These are phyloP conservation scores for Tinea semifulvella DNA, from an alignment of 2,888 invertebrate species.

Conservation along the genomic window DNA sequence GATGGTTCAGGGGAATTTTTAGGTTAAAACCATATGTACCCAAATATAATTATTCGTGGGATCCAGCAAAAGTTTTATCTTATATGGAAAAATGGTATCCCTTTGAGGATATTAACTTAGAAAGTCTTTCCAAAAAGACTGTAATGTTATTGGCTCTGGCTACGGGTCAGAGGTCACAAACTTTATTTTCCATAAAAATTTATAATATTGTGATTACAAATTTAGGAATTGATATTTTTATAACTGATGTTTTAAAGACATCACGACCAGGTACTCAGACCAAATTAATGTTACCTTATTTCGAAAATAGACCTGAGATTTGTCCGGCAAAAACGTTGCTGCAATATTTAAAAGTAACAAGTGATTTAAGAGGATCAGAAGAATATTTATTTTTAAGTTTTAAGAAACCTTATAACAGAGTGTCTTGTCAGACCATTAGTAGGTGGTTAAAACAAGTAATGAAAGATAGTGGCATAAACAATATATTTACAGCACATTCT, in stretches of 20 bases:
- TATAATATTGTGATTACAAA: not conserved
- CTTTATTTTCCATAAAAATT: constrained; percentile 12
- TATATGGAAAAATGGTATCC: constrained; percentile 3
- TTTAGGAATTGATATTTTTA: not conserved
- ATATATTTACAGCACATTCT: no score
- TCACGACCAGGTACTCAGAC: not conserved
- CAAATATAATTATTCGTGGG: not conserved
- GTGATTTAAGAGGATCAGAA: not conserved
- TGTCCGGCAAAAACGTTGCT: constrained; percentile 14
- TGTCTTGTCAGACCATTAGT: no score
- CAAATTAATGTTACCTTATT: constrained; percentile 13
- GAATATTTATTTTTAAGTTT: constrained; percentile 5
- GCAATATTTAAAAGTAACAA: not conserved
- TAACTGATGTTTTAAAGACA: constrained; percentile 1
- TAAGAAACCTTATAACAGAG: no score
- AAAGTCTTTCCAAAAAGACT: constrained; percentile 13
- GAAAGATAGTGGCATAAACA: no score
- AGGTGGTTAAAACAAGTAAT: no score
- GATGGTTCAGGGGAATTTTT: constrained; percentile 13
- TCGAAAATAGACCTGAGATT: constrained; percentile 4
- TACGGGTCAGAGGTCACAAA: constrained; percentile 15
- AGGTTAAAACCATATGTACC: no score
- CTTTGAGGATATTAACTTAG: constrained; percentile 2
- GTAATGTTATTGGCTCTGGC: constrained; percentile 14
- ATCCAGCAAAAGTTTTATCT: not conserved